A percentile compares a stretch with the other conserved stretches of the same genome.
phyloP scores from a whole-genome alignment of 1,140 invertebrate species.

The Megalonaias nervosa region DNA sequence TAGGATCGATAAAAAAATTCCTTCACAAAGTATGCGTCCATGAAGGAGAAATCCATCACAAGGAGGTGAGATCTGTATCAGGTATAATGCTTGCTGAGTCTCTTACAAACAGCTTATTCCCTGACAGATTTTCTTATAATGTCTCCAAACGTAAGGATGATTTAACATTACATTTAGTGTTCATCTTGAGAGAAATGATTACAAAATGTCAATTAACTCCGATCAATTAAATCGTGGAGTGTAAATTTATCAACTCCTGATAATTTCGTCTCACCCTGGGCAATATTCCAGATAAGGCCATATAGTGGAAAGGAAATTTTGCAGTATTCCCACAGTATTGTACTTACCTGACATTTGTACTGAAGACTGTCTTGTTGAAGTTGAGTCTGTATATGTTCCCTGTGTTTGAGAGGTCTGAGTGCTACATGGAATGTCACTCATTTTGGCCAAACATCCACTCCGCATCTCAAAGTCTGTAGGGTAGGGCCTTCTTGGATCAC shows the following conservation, averaged over 20 bases:
- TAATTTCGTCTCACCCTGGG: neutral
- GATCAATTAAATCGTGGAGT: neutral
- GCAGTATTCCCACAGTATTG: slow-evolving; percentile 6
- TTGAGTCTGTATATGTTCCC: slow-evolving; percentile 50
- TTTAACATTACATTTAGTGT: too few relatives aligned
- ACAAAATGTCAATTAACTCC: neutral
- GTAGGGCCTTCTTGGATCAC: slow-evolving; percentile 94
- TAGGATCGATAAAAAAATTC: too few relatives aligned
- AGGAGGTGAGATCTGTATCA: too few relatives aligned
- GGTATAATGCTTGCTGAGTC: too few relatives aligned
- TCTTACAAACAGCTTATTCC: too few relatives aligned
- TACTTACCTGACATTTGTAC: slow-evolving; percentile 12
- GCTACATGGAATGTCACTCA: slow-evolving; percentile 77
- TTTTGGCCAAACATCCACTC: slow-evolving; percentile 83
- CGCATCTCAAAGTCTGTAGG: slow-evolving; percentile 98
- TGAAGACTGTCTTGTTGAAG: slow-evolving; percentile 40
- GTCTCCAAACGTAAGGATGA: too few relatives aligned
- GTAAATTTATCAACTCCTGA: neutral
- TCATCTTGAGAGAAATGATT: neutral
- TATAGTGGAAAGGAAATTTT: neutral
- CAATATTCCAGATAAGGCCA: neutral
- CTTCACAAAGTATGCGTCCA: too few relatives aligned
- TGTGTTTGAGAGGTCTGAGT: slow-evolving; percentile 72
- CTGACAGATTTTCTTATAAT: too few relatives aligned
- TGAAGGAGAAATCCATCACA: too few relatives aligned